Percentiles rank a stretch among this genome's conserved stretches.
phyloP scores from a whole-genome alignment of 2,797 vertebrate genomes.

The Sebastes nivosus region DNA sequence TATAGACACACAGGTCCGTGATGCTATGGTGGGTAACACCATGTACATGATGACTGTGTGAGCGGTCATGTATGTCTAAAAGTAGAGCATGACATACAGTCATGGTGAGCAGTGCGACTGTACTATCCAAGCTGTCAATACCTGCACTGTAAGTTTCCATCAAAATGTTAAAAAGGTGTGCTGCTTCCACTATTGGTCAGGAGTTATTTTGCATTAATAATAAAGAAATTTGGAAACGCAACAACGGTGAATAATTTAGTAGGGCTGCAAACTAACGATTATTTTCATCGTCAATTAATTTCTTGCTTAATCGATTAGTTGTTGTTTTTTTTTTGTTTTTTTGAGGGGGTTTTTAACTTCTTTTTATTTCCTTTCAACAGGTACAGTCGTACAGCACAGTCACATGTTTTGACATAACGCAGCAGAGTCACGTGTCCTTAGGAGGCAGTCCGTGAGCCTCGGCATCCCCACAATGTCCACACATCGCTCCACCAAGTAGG shows the following conservation, averaged over 20 bases:
- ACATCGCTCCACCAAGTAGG: too few species aligned
- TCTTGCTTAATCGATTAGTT: too few species aligned
- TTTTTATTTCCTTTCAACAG: too few species aligned
- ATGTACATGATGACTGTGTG: not conserved
- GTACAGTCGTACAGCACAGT: too few species aligned
- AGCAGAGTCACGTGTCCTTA: too few species aligned
- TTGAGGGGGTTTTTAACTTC: fast-evolving
- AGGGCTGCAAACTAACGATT: too few species aligned
- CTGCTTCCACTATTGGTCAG: not conserved
- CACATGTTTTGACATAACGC: too few species aligned
- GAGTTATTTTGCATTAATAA: not conserved
- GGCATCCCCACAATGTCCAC: too few species aligned
- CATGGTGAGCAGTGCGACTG: not conserved
- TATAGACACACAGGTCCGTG: not conserved
- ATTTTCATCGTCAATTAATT: too few species aligned
- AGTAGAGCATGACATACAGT: not conserved
- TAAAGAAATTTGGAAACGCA: not conserved
- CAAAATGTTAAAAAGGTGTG: not conserved
- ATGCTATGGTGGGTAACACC: too few species aligned
- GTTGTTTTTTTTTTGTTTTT: too few species aligned
- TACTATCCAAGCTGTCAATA: not conserved
- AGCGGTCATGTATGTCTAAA: fast-evolving
- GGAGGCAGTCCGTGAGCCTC: too few species aligned
- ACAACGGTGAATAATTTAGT: not conserved
- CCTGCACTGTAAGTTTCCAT: not conserved